Evolutionary conservation across 2,113 vertebrate species (phyloP).

Genomic region (Micromys minutus): DNA sequence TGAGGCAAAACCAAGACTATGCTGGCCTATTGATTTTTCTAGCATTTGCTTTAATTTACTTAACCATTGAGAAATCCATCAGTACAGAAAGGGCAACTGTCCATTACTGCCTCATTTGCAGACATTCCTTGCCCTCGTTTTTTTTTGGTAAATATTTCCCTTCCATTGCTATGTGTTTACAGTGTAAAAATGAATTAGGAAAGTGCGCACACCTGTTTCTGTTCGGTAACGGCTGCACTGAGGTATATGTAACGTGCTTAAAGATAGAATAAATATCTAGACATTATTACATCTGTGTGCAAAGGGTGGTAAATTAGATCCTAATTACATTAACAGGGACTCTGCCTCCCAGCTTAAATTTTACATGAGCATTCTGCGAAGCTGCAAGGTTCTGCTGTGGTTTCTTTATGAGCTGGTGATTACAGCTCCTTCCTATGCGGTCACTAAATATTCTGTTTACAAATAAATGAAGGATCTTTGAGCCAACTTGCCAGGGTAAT

Average conservation of each 20-base stretch:
- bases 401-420: conserved; percentile 97
- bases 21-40: conserved; percentile 93
- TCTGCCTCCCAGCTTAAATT: conserved; percentile 96
- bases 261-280: conserved; percentile 90
- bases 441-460: conserved; percentile 95
- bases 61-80: conserved; percentile 93
- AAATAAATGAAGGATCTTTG: conserved; percentile 95
- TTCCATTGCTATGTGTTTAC: conserved; percentile 87
- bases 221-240: conserved; percentile 89
- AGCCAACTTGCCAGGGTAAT: conserved; percentile 92
- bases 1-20: conserved; percentile 92
- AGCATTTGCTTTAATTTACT: conserved; percentile 94
- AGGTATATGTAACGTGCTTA: conserved; percentile 90
- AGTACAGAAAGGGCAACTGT: conserved; percentile 93
- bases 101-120: conserved; percentile 91
- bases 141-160: conserved; percentile 88
- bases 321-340: conserved; percentile 98
- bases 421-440: conserved; percentile 93
- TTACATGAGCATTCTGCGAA: conserved; percentile 92
- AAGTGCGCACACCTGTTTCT: conserved; percentile 97
- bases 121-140: conserved; percentile 85
- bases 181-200: conserved; percentile 92
- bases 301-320: conserved; percentile 95
- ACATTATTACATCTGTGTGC: conserved; percentile 95
- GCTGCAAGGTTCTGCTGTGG: conserved; percentile 92